Conservation (phyloP, 1,140 invertebrate genomes). For the Paraescarpia echinospica region DNA sequence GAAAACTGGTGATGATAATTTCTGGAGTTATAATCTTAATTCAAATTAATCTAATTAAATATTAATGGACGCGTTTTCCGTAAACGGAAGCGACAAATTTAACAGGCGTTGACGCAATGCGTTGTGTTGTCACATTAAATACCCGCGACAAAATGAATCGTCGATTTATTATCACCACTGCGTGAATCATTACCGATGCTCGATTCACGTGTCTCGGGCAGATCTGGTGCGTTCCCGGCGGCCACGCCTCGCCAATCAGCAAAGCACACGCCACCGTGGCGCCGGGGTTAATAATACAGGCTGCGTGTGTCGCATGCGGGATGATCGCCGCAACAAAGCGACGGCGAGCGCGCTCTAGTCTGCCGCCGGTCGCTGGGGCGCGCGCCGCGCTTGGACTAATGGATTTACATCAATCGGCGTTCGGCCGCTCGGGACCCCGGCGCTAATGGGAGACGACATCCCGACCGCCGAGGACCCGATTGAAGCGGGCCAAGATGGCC, state of each 20-base stretch:
- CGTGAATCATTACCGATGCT: background rate
- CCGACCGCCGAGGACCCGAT: background rate
- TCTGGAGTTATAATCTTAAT: background rate
- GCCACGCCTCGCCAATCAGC: slow-evolving; percentile 2
- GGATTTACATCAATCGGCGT: background rate
- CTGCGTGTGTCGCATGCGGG: background rate
- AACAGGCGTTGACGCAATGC: background rate
- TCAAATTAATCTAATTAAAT: background rate
- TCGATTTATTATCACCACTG: background rate
- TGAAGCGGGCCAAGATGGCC: background rate
- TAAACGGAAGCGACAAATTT: background rate
- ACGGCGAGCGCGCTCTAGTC: no score
- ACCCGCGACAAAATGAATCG: slow-evolving; percentile 3
- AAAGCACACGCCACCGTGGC: background rate
- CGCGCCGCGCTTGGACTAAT: background rate
- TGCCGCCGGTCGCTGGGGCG: no score
- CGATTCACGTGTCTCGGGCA: background rate
- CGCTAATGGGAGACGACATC: background rate
- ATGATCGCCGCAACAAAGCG: background rate
- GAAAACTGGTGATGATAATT: background rate
- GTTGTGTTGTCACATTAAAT: background rate
- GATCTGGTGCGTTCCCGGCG: background rate
- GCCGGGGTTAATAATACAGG: background rate
- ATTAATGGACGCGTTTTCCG: background rate
- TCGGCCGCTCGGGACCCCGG: background rate